Base-by-base conservation (phyloP, 2,113 vertebrate genomes). In the Ophthalmolycus amberensis region DNA sequence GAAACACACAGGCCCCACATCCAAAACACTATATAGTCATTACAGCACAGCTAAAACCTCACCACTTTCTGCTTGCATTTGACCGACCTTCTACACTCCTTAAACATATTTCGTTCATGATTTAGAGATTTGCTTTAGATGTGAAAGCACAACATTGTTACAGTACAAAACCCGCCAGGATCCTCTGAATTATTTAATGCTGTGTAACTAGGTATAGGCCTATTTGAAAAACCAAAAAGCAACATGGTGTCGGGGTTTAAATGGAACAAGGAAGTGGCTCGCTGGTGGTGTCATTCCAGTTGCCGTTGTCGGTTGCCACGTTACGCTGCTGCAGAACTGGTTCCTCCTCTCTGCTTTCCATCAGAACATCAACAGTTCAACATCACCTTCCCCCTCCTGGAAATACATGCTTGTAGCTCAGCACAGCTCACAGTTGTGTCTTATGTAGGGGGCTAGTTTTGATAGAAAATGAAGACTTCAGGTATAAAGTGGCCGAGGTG, bases 271-370 rank as follows among this genome's bases (percentile, higher is more conserved):
- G 92, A 92, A 93, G 88, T 90, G 82, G 79, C 86, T 82, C 44
- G 70, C 48, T 79, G 15, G 78, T 85, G 82, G 89, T 90, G 88
- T 87, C 87, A 82, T 90, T 94, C 89, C 87, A 86, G 89, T 91
- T 91, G 93, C 85, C 92, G 83, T 92, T 93, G 90, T 89, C 89
- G 87, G 91, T 91, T 94, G 93, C 88, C 84, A 87, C 71, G 85
- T 89, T 88, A 88, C 85, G 90, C 80, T 72, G 69, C 87, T 84
- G 91, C 78, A 77, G 12, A 92, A 94, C 92, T 92, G 92, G 92
- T 93, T 94, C 85, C 90, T 88, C 89, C 83, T 93, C 91, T 90
- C 86, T 86, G 88, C 90, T 89, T 90, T 91, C 84, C 81, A 89
- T 68, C 82, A 82, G 85, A 90, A 85, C 85, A 90, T 93, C 91